Conservation (phyloP, 2,113 vertebrate species). For the Dolichallabes microphthalmus region DNA sequence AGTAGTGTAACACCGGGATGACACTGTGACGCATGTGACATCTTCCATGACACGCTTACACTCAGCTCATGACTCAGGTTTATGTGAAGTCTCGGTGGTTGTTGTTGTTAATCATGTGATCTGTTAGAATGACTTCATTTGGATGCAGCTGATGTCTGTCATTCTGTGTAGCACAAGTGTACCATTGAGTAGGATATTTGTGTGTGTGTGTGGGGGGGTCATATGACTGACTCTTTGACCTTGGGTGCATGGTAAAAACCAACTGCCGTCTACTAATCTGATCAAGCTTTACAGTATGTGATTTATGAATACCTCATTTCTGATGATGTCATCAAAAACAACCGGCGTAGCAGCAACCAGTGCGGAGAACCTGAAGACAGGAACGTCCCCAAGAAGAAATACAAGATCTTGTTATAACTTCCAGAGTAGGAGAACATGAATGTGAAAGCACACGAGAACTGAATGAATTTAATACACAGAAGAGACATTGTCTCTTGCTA, state of each 20-base stretch:
- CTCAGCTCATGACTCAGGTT: not conserved
- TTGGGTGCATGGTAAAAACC: constrained; percentile 21
- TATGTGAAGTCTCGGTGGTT: not conserved
- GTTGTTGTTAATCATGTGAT: not conserved
- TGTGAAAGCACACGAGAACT: not conserved
- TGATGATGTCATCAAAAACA: not conserved
- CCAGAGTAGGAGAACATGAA: not conserved
- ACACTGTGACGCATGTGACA: not conserved
- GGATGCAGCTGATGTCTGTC: not conserved
- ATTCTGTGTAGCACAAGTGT: not conserved
- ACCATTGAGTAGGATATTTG: not conserved
- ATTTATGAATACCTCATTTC: constrained; percentile 1
- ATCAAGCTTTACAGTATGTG: not conserved
- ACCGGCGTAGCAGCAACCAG: no score
- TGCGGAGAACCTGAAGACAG: not conserved
- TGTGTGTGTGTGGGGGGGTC: constrained; percentile 55
- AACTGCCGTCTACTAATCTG: not conserved
- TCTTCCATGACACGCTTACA: not conserved
- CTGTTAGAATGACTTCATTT: not conserved
- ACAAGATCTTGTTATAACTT: no score
- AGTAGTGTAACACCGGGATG: not conserved
- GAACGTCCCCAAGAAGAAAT: not conserved
- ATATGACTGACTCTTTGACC: constrained; percentile 66
- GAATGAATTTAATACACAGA: not conserved
- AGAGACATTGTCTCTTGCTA: not conserved